phyloP scores from a whole-genome alignment of 2,113 vertebrate genomes.

The Caracal caracal region DNA sequence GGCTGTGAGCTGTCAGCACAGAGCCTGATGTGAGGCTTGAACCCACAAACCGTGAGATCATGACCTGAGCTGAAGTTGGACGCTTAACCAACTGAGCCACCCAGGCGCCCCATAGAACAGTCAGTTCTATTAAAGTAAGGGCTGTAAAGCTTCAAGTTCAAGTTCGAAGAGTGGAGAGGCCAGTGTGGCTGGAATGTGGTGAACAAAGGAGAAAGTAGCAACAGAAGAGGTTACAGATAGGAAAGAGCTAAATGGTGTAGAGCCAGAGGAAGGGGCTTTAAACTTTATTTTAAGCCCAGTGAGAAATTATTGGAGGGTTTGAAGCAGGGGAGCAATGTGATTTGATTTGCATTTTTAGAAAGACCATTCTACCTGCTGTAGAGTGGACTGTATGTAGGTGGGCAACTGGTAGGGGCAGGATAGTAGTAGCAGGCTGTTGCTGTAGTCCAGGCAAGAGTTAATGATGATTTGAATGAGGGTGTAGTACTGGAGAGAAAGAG shows the following conservation, averaged over 20 bases:
- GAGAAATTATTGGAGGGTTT: background rate
- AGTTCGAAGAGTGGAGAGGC: background rate
- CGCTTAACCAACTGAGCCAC: too few relatives aligned
- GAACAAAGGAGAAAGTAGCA: background rate
- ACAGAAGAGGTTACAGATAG: background rate
- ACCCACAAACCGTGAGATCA: too few relatives aligned
- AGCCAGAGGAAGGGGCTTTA: background rate
- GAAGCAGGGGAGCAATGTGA: background rate
- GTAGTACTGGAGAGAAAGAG: background rate
- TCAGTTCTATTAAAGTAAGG: background rate
- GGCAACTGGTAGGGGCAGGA: background rate
- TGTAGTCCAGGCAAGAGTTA: background rate
- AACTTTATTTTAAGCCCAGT: background rate
- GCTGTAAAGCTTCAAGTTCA: background rate
- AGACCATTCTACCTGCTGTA: background rate
- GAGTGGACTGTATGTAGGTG: background rate
- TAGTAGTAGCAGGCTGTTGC: background rate
- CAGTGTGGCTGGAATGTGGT: background rate
- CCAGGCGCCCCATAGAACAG: too few relatives aligned
- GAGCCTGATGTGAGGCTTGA: too few relatives aligned
- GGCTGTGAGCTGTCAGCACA: too few relatives aligned
- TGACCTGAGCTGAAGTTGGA: too few relatives aligned
- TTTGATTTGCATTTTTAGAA: background rate
- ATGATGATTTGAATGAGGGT: background rate
- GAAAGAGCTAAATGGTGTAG: background rate